Base-by-base conservation (phyloP, 2,797 vertebrate genomes). In the Oryzias sinensis region DNA sequence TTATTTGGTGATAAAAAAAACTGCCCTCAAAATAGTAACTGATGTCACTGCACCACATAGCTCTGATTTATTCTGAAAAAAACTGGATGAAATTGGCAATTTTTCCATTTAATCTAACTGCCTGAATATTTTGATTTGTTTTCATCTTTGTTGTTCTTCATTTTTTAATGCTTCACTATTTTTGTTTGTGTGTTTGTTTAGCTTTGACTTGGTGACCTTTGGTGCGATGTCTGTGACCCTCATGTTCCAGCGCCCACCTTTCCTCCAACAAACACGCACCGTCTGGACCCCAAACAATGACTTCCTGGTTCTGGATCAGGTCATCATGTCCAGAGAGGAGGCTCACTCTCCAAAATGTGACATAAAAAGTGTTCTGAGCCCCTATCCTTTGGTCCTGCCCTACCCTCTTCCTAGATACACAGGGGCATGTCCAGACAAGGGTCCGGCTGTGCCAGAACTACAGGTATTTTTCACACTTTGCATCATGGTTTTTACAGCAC, bases 231-330 rank as follows among this genome's bases (percentile, higher is more conserved):
- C 96, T 3, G 88, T 97, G 69, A 92, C 93, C 49, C 87, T 98
- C 66, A 86, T 95, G 85, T 98, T 98, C 88, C 95, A 98, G 67
- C 94, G 97, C 11, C 95, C 95, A 40, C 97, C 96, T 49, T 98
- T 98, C 82, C 78, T 96, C 52, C 84, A 92, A 43, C 94, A 95
- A 83, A 96, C 93, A 63, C 94, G 93, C 65, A 95, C 94, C 3
- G 84, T 96, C 61, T 98, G 96, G 96, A 91, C 97, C 25, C 95
- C 97, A 20, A 96, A 95, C 94, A 97, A 97, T 86, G 93, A 94
- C 77, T 98, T 98, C 79, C 81, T 96, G 76, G 94, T 97, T 14
- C 82, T 98, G 79, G 95, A 96, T 76, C 95, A 95, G 86, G 94
- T 98, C 64, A 90, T 90, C 66, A 95, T 98, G 95, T 93, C 94